Evolutionary conservation across 2,888 invertebrate genomes (phyloP), one percentile per base, ranked within the genome.

Genomic region (Sarcophaga carnaria): DNA sequence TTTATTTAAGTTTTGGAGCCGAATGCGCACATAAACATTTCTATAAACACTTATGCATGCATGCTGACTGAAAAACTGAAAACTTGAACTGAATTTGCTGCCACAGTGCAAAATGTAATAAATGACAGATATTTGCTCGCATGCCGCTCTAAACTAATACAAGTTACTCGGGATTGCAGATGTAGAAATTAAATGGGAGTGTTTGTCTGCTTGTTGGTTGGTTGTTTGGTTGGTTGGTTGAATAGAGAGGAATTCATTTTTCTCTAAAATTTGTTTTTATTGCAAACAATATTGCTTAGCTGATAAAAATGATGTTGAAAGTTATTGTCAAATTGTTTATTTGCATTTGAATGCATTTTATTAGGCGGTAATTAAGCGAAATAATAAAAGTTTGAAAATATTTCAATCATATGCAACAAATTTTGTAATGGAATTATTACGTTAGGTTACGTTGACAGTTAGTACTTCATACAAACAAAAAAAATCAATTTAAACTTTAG

Each of bases 1-100:
- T 87, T 84, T 79, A 75, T 83, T 87, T 87, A 87, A 81, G 75
- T 84, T 37, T 37, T 87, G 78, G 75, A 81, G 75, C 63, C 37
- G 10, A 76, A 76, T 47, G 54, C n/a, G 17, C n/a, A 47, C 6
- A 66, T 12, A 62, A 47, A 27, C 8, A 37, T 37, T 37, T 37
- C 37, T 37, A 17, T 17, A 76, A 66, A 20, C 77, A 20, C 20
- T 62, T 3, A 37, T 63, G 59, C 14, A 74, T 37, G 10, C 11
- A 37, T 63, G 59, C 59, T 72, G 37, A 72, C 62, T 62, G 25
- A 47, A 37, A 37, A 37, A 76, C 54, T 45, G 69, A 69, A 75
- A n/a, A 37, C 10, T 37, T 75, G 45, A 54, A 69, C 14, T 47
- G 11, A 49, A 37, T 37, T 37, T 37, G 10, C 37, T 37, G 37